Percentiles rank a stretch among this genome's conserved stretches.
phyloP scores from a whole-genome alignment of 2,888 invertebrate species.

The Synergus japonicus region DNA sequence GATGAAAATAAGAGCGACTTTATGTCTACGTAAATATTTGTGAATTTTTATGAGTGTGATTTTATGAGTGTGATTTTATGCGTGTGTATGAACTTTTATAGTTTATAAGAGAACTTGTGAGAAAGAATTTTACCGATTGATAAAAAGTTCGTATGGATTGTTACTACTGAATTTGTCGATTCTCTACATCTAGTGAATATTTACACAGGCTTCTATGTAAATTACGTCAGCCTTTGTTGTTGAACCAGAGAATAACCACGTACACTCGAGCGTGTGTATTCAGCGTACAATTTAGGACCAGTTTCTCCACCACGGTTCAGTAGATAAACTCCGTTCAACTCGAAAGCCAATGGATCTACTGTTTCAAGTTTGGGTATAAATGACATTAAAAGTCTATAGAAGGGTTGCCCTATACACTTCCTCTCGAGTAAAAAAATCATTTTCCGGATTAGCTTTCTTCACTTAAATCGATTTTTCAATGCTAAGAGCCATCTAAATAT shows the following conservation, averaged over 20 bases:
- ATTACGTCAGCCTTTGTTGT: slow-evolving; percentile 32
- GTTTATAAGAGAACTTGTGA: neutral
- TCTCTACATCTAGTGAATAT: neutral
- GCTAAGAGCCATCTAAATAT: too few relatives aligned
- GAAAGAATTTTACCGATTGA: slow-evolving; percentile 4
- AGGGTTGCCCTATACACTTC: neutral
- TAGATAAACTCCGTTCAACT: slow-evolving; percentile 26
- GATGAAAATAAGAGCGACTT: slow-evolving; percentile 5
- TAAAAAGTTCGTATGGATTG: neutral
- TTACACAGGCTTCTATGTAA: slow-evolving; percentile 29
- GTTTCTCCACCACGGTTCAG: slow-evolving; percentile 25
- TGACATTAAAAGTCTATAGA: neutral
- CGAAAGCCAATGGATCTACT: slow-evolving; percentile 5
- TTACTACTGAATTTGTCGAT: slow-evolving; percentile 14
- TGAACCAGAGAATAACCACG: slow-evolving; percentile 23
- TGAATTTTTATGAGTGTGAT: neutral
- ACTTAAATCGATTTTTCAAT: neutral
- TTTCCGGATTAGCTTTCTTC: neutral
- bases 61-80: neutral
- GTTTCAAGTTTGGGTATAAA: slow-evolving; percentile 9
- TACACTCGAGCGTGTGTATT: slow-evolving; percentile 22
- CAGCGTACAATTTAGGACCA: slow-evolving; percentile 37
- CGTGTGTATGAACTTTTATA: neutral
- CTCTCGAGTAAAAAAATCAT: neutral
- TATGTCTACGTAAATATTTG: neutral